Base-by-base conservation (phyloP, 2,888 invertebrate genomes). In the Lepidocyrtinus sp. region DNA sequence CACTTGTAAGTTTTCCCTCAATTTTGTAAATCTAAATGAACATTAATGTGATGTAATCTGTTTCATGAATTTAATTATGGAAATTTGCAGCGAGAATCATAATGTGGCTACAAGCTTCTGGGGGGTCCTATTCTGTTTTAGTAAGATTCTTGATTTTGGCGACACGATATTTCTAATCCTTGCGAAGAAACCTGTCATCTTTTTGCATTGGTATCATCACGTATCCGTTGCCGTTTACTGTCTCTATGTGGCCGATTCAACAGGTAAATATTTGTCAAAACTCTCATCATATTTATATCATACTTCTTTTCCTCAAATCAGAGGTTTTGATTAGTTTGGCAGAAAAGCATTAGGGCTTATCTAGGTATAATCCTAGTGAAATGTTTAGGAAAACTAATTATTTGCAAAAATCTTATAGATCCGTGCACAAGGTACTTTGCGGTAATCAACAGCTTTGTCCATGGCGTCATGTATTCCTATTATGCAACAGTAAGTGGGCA, bases 91-190 rank as follows among this genome's bases (percentile, higher is more conserved):
- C 12, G 81, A 81, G 45, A 75, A 64, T 22, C 69, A 68, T 45
- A 82, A 82, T 46, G 78, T 75, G 46, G 61, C 78, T 12, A 64
- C 74, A 9, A 75, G 63, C 2, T 82, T 82, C 22, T 82, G 77
- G 73, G 96, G 97, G 85, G 96, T 94, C 93, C 93, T 97, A 92
- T 99, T 99, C 90, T 96, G 97, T 64, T 90, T 98, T 85, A 97
- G 97, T 83, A 99, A 99, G 90, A 92, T 98, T 75, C 96, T 97
- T 0, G 99, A 99, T 90, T 91, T 99, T 61, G 97, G 97, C 7
- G 97, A 98, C 90, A 98, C 97, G 55, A 92, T 97, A 87, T 98
- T 98, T 91, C 95, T 98, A 84, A 95, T 96, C 68, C 91, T 98
- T 82, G 92, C 97, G 82, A 97, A 97, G 90, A 96, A 96, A 89